Evolutionary conservation across 2,113 vertebrate genomes (phyloP), one percentile per base, ranked within the genome.

Genomic region (Alligator mississippiensis): DNA sequence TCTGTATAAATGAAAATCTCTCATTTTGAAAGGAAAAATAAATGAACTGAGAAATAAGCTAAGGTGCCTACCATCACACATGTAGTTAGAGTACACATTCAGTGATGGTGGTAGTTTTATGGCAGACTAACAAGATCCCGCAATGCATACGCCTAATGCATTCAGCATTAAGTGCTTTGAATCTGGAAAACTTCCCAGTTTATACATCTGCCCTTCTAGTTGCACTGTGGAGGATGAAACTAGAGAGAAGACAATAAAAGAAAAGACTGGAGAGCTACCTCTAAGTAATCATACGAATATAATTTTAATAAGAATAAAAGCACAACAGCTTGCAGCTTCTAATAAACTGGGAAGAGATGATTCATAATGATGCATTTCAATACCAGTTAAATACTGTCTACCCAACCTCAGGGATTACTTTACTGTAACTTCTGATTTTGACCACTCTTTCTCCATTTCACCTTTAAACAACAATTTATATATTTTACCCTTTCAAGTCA

Each of bases 381-480:
- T 5, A 27, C 57, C 92, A 9, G 34, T 89, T 90, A 91, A 95
- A 93, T 93, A 91, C 91, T 84, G 2, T 64, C 55, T 34, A 86
- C 70, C 17, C 55, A 66, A 2, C 27, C 17, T 77, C 57, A 95
- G 84, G 62, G 86, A 93, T 84, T 76, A 61, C 83, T 75, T 79
- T 47, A 61, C 3, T 88, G 90, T 70, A 95, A 47, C 18, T 89
- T 90, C 57, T 93, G 22, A 3, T 94, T 95, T 86, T 90, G 95
- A 95, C 83, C 94, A 61, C 9, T 85, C 93, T 95, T 93, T 88
- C 77, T 80, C 89, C 38, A 24, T 92, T 90, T 92, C 70, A 77
- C 13, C 86, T 92, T 80, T 78, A 80, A 92, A 91, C 19, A 75
- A 72, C 66, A 82, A 72, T 89, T 90, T 84, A 74, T 79, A 86